phyloP scores from a whole-genome alignment of 2,797 vertebrate species.

The Phaenicophaeus curvirostris region DNA sequence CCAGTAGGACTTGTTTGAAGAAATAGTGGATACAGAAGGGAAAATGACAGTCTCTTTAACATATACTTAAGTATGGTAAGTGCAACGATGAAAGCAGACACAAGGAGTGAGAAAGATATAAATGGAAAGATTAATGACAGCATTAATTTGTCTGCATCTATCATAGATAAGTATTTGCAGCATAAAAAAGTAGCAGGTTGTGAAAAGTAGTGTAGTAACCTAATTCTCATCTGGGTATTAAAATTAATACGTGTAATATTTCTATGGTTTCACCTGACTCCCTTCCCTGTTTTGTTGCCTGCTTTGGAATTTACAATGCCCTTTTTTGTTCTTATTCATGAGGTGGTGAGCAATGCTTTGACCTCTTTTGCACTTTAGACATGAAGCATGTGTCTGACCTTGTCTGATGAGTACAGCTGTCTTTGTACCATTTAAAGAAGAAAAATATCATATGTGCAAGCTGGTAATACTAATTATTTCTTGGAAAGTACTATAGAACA shows the following conservation, averaged over 20 bases:
- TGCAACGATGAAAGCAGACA: constrained; percentile 69
- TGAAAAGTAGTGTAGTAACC: constrained; percentile 57
- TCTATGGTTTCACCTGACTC: constrained; percentile 52
- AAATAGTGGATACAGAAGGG: constrained; percentile 57
- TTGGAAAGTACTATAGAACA: constrained; percentile 29
- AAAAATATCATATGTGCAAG: neutral
- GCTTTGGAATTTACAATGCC: constrained; percentile 58
- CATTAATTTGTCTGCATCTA: constrained; percentile 73
- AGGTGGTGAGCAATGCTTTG: constrained; percentile 52
- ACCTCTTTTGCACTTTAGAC: constrained; percentile 55
- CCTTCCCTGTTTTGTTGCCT: constrained; percentile 62
- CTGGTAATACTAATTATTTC: constrained; percentile 26
- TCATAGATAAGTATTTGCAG: constrained; percentile 52
- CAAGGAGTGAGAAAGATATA: constrained; percentile 71
- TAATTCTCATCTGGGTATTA: constrained; percentile 66
- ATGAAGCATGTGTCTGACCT: constrained; percentile 39
- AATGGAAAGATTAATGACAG: constrained; percentile 73
- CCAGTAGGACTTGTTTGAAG: constrained; percentile 53
- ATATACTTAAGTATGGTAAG: constrained; percentile 69
- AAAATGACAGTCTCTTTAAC: constrained; percentile 70
- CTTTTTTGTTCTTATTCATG: constrained; percentile 59
- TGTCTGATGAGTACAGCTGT: neutral
- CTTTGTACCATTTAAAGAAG: neutral
- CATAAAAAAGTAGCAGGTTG: constrained; percentile 57
- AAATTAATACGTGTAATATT: constrained; percentile 61